Percentiles rank a stretch among this genome's conserved stretches.
Evolutionary conservation across 2,113 vertebrate genomes (phyloP).

Genomic region (Tragelaphus strepsiceros): DNA sequence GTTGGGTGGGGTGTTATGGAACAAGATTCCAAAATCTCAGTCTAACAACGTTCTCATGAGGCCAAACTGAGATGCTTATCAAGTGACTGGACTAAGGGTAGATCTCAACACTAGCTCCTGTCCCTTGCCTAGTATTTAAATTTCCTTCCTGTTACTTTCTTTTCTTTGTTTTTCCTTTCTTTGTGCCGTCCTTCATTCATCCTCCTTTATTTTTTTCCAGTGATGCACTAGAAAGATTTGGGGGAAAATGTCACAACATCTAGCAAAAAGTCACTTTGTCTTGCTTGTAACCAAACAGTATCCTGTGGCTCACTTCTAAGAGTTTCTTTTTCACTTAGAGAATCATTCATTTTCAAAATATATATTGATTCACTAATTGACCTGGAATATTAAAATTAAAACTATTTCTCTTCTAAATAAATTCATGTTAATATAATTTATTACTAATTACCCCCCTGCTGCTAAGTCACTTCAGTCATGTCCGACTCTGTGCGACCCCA

Average conservation of each 20-base stretch:
- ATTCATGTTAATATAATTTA: not conserved
- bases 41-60: not conserved
- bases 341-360: not conserved
- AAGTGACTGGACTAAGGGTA: not conserved
- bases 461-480: no score
- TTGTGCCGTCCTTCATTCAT: not conserved
- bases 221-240: not conserved
- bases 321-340: not conserved
- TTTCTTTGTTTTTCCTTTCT: not conserved
- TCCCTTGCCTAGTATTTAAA: not conserved
- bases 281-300: not conserved
- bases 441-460: not conserved
- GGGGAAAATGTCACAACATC: not conserved
- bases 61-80: not conserved
- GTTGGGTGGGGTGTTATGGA: not conserved
- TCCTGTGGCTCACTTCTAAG: not conserved
- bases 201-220: not conserved
- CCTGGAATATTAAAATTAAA: constrained; percentile 10
- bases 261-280: not conserved
- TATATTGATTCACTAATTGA: not conserved
- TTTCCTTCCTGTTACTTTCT: not conserved
- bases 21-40: not conserved
- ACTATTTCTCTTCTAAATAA: not conserved
- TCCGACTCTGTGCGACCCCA: no score
- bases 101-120: not conserved